These are phyloP conservation scores for Drosophila ambigua DNA, from an alignment of 1,140 invertebrate species.

Conservation along the genomic window DNA sequence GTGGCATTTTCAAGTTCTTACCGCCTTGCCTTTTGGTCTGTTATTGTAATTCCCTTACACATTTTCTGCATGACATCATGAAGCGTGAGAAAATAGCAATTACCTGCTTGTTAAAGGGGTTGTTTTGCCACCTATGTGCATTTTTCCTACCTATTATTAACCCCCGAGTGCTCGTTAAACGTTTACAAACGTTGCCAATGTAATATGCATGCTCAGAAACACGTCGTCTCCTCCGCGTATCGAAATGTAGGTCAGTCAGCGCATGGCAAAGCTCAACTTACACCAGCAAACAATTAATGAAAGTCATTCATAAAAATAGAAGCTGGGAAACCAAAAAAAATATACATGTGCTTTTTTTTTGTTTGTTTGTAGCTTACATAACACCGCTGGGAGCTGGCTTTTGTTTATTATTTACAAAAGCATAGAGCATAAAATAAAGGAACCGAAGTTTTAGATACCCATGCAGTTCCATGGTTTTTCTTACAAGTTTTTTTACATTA, in stretches of 20 bases:
- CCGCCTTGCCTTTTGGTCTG: constrained; percentile 29
- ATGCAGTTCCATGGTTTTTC: no score
- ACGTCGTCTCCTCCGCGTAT: constrained; percentile 1
- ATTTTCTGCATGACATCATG: constrained; percentile 63
- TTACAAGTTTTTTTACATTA: no score
- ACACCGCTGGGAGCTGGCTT: constrained; percentile 9
- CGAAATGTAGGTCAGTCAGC: constrained; percentile 70
- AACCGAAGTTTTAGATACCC: neutral
- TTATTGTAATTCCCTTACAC: constrained; percentile 43
- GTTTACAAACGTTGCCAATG: constrained; percentile 34
- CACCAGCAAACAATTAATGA: constrained; percentile 57
- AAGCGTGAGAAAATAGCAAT: constrained; percentile 71
- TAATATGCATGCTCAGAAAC: constrained; percentile 21
- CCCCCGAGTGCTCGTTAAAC: constrained; percentile 24
- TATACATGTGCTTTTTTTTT: constrained; percentile 38
- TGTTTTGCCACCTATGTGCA: constrained; percentile 14
- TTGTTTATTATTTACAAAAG: no score
- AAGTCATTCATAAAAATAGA: constrained; percentile 70
- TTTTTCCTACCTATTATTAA: constrained; percentile 13
- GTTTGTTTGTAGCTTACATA: constrained; percentile 56
- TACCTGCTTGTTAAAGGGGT: constrained; percentile 45
- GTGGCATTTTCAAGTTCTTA: constrained; percentile 39
- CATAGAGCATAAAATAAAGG: neutral
- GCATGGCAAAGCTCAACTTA: constrained; percentile 61
- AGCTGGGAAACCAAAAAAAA: constrained; percentile 55